Base-by-base conservation (phyloP, 2,113 vertebrate species). In the Rhabdomys dilectus region DNA sequence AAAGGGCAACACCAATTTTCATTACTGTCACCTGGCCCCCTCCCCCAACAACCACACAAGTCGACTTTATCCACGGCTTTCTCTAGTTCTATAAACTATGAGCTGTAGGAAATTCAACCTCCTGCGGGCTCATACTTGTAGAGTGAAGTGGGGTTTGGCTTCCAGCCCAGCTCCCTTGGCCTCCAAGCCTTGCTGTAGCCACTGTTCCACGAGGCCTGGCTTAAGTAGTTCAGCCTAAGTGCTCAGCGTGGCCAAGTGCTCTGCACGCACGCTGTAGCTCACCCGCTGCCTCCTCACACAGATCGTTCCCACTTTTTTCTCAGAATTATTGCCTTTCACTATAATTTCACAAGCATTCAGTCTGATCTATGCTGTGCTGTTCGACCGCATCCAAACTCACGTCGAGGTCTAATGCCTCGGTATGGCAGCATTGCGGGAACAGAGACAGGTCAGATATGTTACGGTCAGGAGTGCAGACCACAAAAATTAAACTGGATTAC, bases 61-160 rank as follows among this genome's bases (percentile, higher is more conserved):
- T 7, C 19, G 72, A 29, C 66, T 39, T 72, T 22, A 16, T 48
- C 53, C 72, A 53, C 29, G 56, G 51, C 48, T 36, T 42, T 53
- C 60, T 15, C 78, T 72, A 78, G 89, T n/a, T 87, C n/a, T 45
- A 45, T 76, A 92, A 91, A 92, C 45, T 13, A 12, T 1, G 21
- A 94, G 42, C 88, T 3, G 24, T 16, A 80, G 91, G 88, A 93
- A 91, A 93, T 81, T 42, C 76, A 95, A 3, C 51, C 45, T 58
- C 95, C 58, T 64, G 89, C 34, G 34, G 96, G 84, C 91, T 93
- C 93, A 53, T 45, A 11, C 84, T 88, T 82, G 68, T 58, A 73
- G 60, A 42, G 48, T 87, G 91, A 91, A 77, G 87, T 34, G 22
- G 68, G 75, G 70, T 56, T 82, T 87, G 93, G 87, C 95, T 53